Evolutionary conservation across 2,113 vertebrate species (phyloP).

Genomic region (Centropus bengalensis): DNA sequence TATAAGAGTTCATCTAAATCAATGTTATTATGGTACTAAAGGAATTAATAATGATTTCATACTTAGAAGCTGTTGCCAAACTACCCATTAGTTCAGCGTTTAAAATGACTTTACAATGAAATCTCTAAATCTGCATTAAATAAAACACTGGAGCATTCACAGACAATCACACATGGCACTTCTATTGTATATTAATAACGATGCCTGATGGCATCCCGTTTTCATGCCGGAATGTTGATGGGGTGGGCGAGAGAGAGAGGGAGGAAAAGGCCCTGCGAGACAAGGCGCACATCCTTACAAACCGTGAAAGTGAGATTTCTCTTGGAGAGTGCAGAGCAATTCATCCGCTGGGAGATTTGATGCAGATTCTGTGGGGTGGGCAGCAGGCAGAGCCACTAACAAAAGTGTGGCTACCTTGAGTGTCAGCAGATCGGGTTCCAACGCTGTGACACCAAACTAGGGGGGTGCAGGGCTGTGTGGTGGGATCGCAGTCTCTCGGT

Average conservation of each 20-base stretch:
- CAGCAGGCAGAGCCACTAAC: not conserved
- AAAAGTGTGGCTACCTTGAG: not conserved
- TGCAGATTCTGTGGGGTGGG: rapidly evolving
- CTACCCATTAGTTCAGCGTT: conserved; percentile 74
- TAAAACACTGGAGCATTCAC: not conserved
- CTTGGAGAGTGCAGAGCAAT: rapidly evolving
- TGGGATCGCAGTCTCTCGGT: not conserved
- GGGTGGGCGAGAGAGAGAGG: not conserved
- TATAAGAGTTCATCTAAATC: conserved; percentile 80
- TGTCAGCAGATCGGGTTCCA: rapidly evolving
- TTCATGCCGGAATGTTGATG: not conserved
- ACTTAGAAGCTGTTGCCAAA: conserved; percentile 69
- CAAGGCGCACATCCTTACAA: not conserved
- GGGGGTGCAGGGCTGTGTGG: rapidly evolving
- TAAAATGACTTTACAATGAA: conserved; percentile 49
- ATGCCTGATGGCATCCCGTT: not conserved
- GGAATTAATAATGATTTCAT: conserved; percentile 80
- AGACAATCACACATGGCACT: conserved; percentile 11
- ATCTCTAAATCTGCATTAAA: conserved; percentile 2
- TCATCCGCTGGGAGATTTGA: rapidly evolving
- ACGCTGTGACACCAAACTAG: not conserved
- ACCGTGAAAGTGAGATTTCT: not conserved
- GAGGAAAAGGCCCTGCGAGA: not conserved
- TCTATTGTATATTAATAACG: not conserved
- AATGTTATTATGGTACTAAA: conserved; percentile 77